A percentile compares a stretch with the other conserved stretches of the same genome.
phyloP scores from a whole-genome alignment of 92 coral and sea anemone genomes.

The Epizoanthus ramosus region DNA sequence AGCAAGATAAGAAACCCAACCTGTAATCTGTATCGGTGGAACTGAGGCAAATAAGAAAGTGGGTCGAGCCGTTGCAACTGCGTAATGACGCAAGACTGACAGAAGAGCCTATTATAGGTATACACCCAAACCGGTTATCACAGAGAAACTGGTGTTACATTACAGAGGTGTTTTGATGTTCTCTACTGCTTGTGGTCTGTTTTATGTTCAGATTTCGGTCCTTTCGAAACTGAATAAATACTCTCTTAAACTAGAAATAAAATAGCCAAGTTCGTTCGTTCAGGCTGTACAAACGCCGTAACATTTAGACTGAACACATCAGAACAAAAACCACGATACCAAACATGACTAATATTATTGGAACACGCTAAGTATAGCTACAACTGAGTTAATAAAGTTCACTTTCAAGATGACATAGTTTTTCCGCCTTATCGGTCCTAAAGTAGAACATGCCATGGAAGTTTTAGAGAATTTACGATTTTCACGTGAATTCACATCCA shows the following conservation, averaged over 20 bases:
- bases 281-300: background rate
- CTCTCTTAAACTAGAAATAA: background rate
- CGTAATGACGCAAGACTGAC: background rate
- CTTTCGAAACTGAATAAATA: background rate
- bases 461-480: no score
- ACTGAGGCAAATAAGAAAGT: background rate
- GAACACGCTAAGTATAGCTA: no score
- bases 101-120: background rate
- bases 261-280: background rate
- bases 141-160: background rate
- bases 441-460: no score
- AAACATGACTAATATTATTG: no score
- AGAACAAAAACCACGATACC: no score
- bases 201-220: background rate
- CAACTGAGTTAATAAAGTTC: no score
- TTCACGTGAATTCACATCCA: conserved; percentile 1
- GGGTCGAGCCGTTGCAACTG: background rate
- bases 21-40: background rate
- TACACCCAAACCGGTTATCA: background rate
- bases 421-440: no score
- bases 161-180: background rate
- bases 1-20: background rate
- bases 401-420: no score
- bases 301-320: no score
- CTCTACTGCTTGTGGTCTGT: background rate